Evolutionary conservation across 2,888 invertebrate genomes (phyloP), one percentile per base, ranked within the genome.

Genomic region (Hirtodrosophila duncani): DNA sequence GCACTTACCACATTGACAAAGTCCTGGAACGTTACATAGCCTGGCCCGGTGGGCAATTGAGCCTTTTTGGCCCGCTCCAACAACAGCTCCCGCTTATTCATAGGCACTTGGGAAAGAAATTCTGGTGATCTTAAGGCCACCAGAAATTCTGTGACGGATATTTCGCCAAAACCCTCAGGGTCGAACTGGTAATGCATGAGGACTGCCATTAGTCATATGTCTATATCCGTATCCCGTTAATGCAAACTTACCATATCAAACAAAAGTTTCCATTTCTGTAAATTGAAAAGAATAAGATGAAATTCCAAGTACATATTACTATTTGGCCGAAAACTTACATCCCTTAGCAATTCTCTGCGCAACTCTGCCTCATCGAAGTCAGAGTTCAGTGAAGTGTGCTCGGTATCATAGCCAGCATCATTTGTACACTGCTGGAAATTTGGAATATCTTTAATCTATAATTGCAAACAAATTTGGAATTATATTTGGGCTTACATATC

Each of bases 151-250:
- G 92, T 91, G 90, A 95, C 93, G 30, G 94, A 94, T 81, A 96
- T 96, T 88, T 96, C 96, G 6, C 96, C 96, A 83, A 96, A 96
- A 27, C 96, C 96, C 88, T 96, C 96, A 5, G 94, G 94, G 88
- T 96, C 96, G 84, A 93, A 96, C 94, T 95, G 62, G 11, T 34
- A 37, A 29, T 7, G 0, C 9, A 6, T 17, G 4, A 27, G 45
- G 14, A 43, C 9, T 17, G 0, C 0, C 1, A 11, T 1, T 26
- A 42, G 5, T 6, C 13, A 13, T 1, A 16, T 1, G 1, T 1
- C 1, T 1, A 8, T 6, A 0, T 1, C 1, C 6, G 3, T 7
- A 1, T 3, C 4, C 1, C 13, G 11, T n/a, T 9, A 3, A 26
- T 10, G 9, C 5, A 4, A 29, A 78, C 87, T 90, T 86, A 94